A percentile compares a stretch with the other conserved stretches of the same genome.
Evolutionary conservation across 2,888 invertebrate genomes (phyloP).

Genomic region (Heliconius sara): DNA sequence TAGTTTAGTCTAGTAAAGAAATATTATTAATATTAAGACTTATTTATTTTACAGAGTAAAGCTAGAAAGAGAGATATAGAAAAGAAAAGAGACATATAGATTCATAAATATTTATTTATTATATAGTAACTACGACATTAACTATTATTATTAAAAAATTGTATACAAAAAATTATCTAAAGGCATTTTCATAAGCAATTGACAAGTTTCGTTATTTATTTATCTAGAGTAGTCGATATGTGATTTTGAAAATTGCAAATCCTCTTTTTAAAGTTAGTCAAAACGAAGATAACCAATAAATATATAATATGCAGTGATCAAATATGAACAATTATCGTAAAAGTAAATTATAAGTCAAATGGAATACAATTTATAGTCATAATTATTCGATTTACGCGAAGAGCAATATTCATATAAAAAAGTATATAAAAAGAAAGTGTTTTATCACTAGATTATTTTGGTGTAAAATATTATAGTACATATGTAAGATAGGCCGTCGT

Average conservation of each 20-base stretch:
- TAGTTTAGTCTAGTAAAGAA: background rate
- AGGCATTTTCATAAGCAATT: constrained; percentile 30
- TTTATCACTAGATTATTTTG: no score
- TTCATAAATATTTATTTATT: constrained; percentile 1
- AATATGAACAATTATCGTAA: background rate
- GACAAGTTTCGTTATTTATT: constrained; percentile 16
- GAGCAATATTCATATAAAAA: background rate
- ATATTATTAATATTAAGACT: background rate
- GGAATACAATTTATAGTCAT: background rate
- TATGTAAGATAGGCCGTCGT: no score
- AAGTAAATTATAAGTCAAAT: background rate
- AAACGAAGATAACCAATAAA: constrained; percentile 6
- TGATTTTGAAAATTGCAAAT: background rate
- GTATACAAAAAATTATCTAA: constrained; percentile 15
- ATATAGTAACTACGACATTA: background rate
- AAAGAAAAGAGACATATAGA: background rate
- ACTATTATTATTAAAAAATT: constrained; percentile 19
- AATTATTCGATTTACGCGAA: background rate
- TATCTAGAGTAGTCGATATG: background rate
- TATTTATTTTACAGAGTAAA: background rate
- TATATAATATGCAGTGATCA: background rate
- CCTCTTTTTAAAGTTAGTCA: constrained; percentile 18
- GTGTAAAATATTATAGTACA: no score
- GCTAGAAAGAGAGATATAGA: background rate
- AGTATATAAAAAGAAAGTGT: background rate